Conservation (phyloP, 2,888 invertebrate species). For the Coleophora deauratella region DNA sequence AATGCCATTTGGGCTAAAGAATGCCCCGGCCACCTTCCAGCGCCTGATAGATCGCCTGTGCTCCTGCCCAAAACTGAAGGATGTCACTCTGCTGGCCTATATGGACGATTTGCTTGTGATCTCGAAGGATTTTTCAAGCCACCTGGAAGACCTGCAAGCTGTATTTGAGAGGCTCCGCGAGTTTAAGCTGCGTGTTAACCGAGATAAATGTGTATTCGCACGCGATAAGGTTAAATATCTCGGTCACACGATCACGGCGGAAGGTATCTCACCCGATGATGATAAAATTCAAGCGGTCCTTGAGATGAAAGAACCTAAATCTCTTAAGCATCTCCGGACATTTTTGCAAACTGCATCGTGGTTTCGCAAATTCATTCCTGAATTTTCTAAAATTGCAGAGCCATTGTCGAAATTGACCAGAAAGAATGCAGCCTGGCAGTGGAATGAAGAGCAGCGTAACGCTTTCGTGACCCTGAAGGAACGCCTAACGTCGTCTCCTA, state of each 20-base stretch:
- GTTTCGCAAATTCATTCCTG: conserved; percentile 26
- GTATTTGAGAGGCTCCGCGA: conserved; percentile 21
- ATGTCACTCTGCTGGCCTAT: conserved; percentile 14
- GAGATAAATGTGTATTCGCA: conserved; percentile 9
- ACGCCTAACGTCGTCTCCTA: conserved; percentile 17
- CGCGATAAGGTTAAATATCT: conserved; percentile 14
- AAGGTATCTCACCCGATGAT: too few species aligned
- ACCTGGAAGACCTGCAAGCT: conserved; percentile 21
- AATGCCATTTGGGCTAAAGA: too few species aligned
- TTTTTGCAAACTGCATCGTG: conserved; percentile 28
- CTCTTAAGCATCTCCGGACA: conserved; percentile 15
- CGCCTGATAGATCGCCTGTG: conserved; percentile 19
- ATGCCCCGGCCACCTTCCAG: too few species aligned
- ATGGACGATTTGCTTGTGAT: conserved; percentile 26
- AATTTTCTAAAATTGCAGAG: conserved; percentile 20
- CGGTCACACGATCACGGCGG: conserved; percentile 12
- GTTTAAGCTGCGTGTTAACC: too few species aligned
- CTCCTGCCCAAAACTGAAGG: conserved; percentile 14
- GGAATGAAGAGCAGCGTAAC: conserved; percentile 16
- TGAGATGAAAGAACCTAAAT: too few species aligned
- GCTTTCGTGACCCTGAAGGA: conserved; percentile 17
- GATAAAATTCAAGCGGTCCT: too few species aligned
- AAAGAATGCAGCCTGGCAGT: conserved; percentile 23
- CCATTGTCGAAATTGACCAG: conserved; percentile 25
- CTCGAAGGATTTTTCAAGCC: conserved; percentile 17